phyloP scores from a whole-genome alignment of 2,888 invertebrate species.

The Brassicogethes aeneus region DNA sequence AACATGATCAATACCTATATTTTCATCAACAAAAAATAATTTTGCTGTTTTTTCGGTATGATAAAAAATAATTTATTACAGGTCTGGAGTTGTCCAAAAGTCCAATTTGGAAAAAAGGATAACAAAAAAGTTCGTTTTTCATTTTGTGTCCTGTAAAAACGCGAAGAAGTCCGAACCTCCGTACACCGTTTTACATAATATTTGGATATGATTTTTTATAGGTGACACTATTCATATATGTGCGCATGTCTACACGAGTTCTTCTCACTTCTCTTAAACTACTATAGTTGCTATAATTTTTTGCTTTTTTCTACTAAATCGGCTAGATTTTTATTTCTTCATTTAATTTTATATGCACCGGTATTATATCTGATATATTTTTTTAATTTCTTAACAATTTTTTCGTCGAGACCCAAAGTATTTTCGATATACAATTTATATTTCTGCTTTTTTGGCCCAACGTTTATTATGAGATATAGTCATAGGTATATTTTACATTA shows the following conservation, averaged over 20 bases:
- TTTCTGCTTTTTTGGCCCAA: constrained; percentile 5
- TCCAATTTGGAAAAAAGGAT: too few species aligned
- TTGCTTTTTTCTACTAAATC: constrained; percentile 10
- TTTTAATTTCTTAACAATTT: constrained; percentile 12
- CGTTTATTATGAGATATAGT: constrained; percentile 26
- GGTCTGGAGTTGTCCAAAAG: too few species aligned
- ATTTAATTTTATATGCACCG: constrained; percentile 19
- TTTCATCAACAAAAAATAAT: too few species aligned
- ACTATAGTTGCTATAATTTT: constrained; percentile 15
- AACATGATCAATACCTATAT: too few species aligned
- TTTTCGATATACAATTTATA: constrained; percentile 14
- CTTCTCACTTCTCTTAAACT: constrained; percentile 23
- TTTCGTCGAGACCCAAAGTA: constrained; percentile 10
- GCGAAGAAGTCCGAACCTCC: too few species aligned
- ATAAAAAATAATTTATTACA: too few species aligned
- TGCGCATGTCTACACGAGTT: constrained; percentile 35
- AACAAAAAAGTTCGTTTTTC: too few species aligned
- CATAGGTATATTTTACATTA: constrained; percentile 31
- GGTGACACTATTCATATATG: constrained; percentile 33
- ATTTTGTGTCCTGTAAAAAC: too few species aligned
- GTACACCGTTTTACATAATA: constrained; percentile 19
- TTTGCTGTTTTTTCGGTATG: too few species aligned
- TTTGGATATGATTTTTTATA: constrained; percentile 33
- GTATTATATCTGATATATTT: constrained; percentile 16
- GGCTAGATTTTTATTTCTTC: constrained; percentile 4